Evolutionary conservation across 2,113 vertebrate species (phyloP).

Genomic region (Maccullochella peelii): DNA sequence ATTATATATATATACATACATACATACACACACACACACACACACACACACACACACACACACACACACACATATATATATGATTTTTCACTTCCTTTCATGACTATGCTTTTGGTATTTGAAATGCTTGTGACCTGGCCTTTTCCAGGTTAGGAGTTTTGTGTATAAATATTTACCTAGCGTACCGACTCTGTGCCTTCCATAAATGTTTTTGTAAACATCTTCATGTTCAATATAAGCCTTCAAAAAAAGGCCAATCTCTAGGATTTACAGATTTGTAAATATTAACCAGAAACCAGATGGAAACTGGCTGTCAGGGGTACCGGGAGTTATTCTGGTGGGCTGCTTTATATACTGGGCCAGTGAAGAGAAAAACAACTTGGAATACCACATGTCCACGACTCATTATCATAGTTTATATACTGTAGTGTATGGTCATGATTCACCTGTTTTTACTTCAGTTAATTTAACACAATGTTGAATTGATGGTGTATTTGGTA

Average conservation of each 20-base stretch:
- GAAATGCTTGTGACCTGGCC: neutral
- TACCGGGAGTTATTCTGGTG: neutral
- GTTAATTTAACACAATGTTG: neutral
- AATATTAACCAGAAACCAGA: neutral
- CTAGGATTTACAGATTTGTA: neutral
- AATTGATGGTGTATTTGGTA: neutral
- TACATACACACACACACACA: no score
- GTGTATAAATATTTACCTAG: neutral
- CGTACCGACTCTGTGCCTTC: neutral
- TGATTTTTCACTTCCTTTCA: neutral
- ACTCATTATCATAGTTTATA: neutral
- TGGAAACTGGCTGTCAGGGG: neutral
- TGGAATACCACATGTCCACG: neutral
- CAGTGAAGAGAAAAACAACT: neutral
- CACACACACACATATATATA: no score
- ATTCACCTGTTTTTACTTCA: constrained; percentile 9
- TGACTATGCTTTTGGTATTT: neutral
- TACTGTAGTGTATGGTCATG: neutral
- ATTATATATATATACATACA: no score
- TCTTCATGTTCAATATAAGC: neutral
- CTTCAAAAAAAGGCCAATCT: neutral
- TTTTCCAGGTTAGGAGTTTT: neutral
- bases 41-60: no score
- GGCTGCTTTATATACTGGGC: neutral
- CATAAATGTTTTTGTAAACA: neutral